Evolutionary conservation across 2,797 vertebrate genomes (phyloP).

Genomic region (Danio albolineatus): DNA sequence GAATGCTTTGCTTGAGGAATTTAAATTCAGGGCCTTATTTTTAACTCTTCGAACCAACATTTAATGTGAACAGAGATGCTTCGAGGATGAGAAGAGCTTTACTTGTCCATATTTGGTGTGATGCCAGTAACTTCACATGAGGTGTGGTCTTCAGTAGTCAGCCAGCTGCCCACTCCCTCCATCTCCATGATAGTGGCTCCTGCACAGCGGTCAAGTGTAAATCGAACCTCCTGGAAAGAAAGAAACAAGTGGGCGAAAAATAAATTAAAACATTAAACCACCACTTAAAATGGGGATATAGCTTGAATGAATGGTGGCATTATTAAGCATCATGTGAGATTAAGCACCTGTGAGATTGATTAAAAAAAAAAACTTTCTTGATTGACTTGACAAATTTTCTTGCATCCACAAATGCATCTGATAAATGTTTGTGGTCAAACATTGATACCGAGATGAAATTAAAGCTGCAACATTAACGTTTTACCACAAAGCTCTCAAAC

Average conservation of each 20-base stretch:
- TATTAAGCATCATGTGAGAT: background rate
- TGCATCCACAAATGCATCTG: background rate
- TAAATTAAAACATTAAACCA: background rate
- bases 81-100: conserved; percentile 1
- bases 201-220: conserved; percentile 85
- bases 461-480: background rate
- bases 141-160: conserved; percentile 84
- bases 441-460: background rate
- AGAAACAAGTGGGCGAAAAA: background rate
- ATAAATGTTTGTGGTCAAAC: background rate
- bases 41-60: background rate
- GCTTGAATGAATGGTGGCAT: background rate
- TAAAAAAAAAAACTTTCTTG: no score
- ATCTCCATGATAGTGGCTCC: conserved; percentile 81
- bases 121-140: conserved; percentile 82
- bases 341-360: background rate
- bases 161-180: conserved; percentile 85
- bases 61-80: background rate
- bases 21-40: background rate
- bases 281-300: background rate
- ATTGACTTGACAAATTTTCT: no score
- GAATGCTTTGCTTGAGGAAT: background rate
- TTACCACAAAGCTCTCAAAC: background rate
- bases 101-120: conserved; percentile 82
- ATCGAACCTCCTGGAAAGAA: conserved; percentile 78